Conservation (phyloP, 2,113 vertebrate species). For the Macrotus californicus region DNA sequence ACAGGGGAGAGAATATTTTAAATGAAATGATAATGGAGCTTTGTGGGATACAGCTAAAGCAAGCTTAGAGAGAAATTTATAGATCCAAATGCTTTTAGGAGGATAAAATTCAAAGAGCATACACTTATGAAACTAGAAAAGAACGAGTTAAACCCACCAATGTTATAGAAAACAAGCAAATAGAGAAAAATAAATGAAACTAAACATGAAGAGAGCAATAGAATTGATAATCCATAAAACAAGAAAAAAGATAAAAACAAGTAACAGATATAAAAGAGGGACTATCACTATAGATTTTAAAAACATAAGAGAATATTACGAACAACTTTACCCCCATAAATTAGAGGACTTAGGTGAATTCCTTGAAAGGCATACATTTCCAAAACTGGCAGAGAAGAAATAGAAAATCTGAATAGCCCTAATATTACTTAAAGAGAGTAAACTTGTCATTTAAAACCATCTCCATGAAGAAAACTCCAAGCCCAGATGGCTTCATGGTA, state of each 20-base stretch:
- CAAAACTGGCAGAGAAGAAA: neutral
- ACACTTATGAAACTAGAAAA: neutral
- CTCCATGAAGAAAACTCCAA: neutral
- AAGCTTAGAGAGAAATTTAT: neutral
- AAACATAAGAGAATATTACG: neutral
- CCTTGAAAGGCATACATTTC: neutral
- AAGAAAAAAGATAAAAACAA: neutral
- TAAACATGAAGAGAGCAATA: neutral
- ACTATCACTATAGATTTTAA: neutral
- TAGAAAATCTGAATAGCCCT: neutral
- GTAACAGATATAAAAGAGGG: neutral
- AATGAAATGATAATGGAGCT: conserved; percentile 7
- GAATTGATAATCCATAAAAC: neutral
- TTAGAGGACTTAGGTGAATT: neutral
- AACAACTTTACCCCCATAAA: neutral
- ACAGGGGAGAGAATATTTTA: neutral
- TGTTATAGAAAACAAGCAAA: neutral
- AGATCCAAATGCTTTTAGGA: neutral
- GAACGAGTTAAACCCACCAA: neutral
- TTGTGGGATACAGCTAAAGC: neutral
- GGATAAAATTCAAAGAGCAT: neutral
- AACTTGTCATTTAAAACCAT: neutral
- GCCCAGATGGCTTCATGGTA: neutral
- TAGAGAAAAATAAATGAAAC: neutral
- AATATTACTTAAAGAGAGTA: neutral